Base-by-base conservation (phyloP, 2,888 invertebrate species). In the Acanthosepion lycidas region DNA sequence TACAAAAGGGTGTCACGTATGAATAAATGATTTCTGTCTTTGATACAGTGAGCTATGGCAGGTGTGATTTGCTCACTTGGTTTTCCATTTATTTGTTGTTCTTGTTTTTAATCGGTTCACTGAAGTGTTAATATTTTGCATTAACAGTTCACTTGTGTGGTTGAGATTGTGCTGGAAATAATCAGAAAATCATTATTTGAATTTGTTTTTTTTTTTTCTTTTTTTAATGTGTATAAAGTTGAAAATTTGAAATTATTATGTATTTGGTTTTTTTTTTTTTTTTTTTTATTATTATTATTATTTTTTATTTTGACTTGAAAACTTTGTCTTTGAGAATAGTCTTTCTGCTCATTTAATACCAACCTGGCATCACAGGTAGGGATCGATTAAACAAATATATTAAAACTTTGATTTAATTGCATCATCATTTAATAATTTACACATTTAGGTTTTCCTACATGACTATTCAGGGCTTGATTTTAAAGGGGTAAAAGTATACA, bases 11-110 rank as follows among this genome's bases (percentile, higher is more conserved):
- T 78, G 78, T 78, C 78, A 33, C 18, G n/a, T 78, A 78, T 78
- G 78, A 78, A 78, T 78, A 78, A 78, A 78, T 78, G n/a, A 78
- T 78, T 78, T 78, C 18, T 78, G n/a, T 78, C 78, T n/a, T 59
- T 78, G 78, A 78, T 78, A n/a, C n/a, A 78, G 9, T 33, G 33
- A n/a, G 33, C 78, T n/a, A n/a, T n/a, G 12, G 78, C 78, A 78
- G 78, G 78, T 78, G 78, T 78, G 78, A 78, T 78, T 8, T 78
- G n/a, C 12, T 78, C 78, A 78, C 33, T n/a, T 78, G 78, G 2
- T 33, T 78, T 42, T 78, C n/a, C n/a, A 78, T n/a, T 78, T n/a
- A 5, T 78, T 28, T n/a, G 0, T 78, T 78, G 12, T 78, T 78
- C 6, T 8, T 78, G 5, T n/a, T 78, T 78, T 78, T n/a, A 78